Base-by-base conservation (phyloP, 2,113 vertebrate species). In the Malaclemys terrapin region DNA sequence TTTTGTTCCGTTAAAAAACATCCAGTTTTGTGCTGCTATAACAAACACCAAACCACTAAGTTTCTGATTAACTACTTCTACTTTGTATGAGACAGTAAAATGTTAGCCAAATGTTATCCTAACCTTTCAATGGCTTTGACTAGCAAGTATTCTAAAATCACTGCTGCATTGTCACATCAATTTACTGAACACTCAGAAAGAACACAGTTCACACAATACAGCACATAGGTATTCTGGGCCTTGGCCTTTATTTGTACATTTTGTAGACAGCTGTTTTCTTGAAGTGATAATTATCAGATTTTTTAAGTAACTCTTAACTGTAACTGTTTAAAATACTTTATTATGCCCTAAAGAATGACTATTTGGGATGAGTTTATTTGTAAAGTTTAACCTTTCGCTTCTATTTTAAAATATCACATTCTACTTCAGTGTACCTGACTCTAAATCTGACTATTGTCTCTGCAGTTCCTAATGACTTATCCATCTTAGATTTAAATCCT, bases 61-160 rank as follows among this genome's bases (percentile, higher is more conserved):
- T 94, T 93, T 84, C 91, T 86, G 86, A 94, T 50, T 42, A 79
- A 75, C 29, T 31, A 27, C 94, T 96, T 91, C 35, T 91, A 94
- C 93, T 96, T 97, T 97, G 90, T 93, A 19, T 80, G 89, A 95
- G 93, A 96, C 85, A 94, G 93, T 95, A 94, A 90, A 92, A 88
- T 85, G 91, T 80, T 94, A 49, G 69, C 57, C 38, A 84, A 80
- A 69, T 85, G 53, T 89, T 78, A 5, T n/a, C 94, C 94, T 86
- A 93, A 95, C 52, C 94, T 97, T 94, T 93, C 93, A 91, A 92
- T 91, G 91, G 90, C 90, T 38, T 80, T 90, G 80, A 89, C 89
- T 27, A 57, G 12, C 89, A 87, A 93, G 85, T 93, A 82, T 94
- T 59, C 62, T 0, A n/a, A 57, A 91, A 91, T 88, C 91, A 85